phyloP scores from a whole-genome alignment of 1,140 invertebrate species.

The Globodera rostochiensis region DNA sequence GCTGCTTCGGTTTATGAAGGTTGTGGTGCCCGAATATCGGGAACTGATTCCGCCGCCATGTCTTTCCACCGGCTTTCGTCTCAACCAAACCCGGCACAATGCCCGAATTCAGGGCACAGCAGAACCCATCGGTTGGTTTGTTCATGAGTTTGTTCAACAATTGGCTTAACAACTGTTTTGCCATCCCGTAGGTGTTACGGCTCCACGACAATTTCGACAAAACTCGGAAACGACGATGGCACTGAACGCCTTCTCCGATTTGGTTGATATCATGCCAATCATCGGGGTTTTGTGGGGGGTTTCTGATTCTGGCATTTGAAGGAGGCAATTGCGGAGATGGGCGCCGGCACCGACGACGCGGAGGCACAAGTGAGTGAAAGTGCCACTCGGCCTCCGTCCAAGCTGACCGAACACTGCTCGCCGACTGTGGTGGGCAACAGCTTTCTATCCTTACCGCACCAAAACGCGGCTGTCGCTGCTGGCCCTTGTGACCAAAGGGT shows the following conservation, averaged over 20 bases:
- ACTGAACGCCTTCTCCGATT: conserved; percentile 29
- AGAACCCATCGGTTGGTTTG: background rate
- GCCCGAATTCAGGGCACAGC: conserved; percentile 2
- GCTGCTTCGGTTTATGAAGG: conserved; percentile 26
- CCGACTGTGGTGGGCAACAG: background rate
- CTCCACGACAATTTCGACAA: conserved; percentile 20
- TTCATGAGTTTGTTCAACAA: conserved; percentile 3
- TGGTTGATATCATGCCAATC: background rate
- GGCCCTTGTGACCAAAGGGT: conserved; percentile 8
- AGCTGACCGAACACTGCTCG: background rate
- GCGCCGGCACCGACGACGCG: conserved; percentile 26
- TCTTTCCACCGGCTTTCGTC: conserved; percentile 3
- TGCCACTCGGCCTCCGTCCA: conserved; percentile 16
- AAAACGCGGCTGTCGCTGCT: conserved; percentile 6
- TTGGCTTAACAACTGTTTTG: background rate
- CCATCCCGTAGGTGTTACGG: background rate
- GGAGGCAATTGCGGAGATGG: conserved; percentile 39
- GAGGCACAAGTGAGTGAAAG: conserved; percentile 28
- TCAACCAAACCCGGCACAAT: background rate
- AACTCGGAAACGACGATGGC: conserved; percentile 21
- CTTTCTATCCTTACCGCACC: background rate
- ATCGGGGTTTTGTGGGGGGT: background rate
- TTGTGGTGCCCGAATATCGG: conserved; percentile 22
- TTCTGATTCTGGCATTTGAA: conserved; percentile 1
- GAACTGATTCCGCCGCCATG: conserved; percentile 31